Conservation (phyloP, 2,113 vertebrate species). For the Cyanoliseus patagonus region DNA sequence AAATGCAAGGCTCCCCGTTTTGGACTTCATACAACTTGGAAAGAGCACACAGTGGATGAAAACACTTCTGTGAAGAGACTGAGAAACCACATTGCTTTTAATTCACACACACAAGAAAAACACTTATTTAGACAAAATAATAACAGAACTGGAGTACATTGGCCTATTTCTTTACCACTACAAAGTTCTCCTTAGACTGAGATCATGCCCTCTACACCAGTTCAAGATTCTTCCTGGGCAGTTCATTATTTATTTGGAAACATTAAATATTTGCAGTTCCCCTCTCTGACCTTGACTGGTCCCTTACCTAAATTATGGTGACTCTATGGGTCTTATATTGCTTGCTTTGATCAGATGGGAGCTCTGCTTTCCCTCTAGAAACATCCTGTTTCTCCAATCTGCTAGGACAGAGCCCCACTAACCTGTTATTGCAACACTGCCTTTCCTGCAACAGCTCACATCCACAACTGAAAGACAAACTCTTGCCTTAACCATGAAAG, state of each 20-base stretch:
- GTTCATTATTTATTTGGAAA: constrained; percentile 24
- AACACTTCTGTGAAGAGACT: background rate
- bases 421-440: background rate
- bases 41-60: background rate
- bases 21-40: background rate
- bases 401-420: background rate
- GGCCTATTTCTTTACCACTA: background rate
- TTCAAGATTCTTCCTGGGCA: background rate
- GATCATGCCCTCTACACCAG: background rate
- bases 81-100: background rate
- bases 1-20: background rate
- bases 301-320: background rate
- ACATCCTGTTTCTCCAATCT: background rate
- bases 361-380: background rate
- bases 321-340: background rate
- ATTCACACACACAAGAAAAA: background rate
- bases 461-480: background rate
- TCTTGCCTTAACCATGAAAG: background rate
- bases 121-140: background rate
- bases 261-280: background rate
- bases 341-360: background rate
- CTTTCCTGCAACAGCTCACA: background rate
- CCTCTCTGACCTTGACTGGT: background rate
- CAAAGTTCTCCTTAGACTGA: background rate
- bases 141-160: background rate